Percentiles rank a stretch among this genome's conserved stretches.
Conservation (phyloP, 2,797 vertebrate species). For the Apodemus agrarius region DNA sequence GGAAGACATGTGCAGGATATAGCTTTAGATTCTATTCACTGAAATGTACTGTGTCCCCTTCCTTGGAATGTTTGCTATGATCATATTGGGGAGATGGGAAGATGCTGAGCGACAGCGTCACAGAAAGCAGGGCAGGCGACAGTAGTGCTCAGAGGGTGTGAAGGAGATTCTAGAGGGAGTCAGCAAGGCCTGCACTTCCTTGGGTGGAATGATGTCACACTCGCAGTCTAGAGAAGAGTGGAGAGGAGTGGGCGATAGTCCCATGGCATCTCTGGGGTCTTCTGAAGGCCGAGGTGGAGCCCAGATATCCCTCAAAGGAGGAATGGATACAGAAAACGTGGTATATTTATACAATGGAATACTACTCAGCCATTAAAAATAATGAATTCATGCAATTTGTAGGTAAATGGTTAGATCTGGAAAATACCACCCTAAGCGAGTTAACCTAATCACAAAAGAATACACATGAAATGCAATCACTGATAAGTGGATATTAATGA, state of each 20-base stretch:
- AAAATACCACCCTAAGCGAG: too few relatives aligned
- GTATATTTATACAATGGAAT: too few relatives aligned
- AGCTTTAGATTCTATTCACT: neutral
- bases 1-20: neutral
- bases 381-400: too few relatives aligned
- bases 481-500: too few relatives aligned
- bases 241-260: neutral
- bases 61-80: neutral
- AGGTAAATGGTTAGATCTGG: too few relatives aligned
- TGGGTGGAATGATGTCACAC: too few relatives aligned
- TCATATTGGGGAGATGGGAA: neutral
- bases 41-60: neutral
- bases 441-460: too few relatives aligned
- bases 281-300: neutral
- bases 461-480: too few relatives aligned
- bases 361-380: too few relatives aligned
- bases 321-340: too few relatives aligned
- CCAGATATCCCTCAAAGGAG: too few relatives aligned
- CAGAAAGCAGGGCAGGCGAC: neutral
- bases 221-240: neutral
- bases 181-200: fast-evolving
- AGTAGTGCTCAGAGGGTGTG: neutral
- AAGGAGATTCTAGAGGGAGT: neutral
- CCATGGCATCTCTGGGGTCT: fast-evolving
- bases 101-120: neutral